Conservation (phyloP, 2,797 vertebrate species). For the Astyanax mexicanus region DNA sequence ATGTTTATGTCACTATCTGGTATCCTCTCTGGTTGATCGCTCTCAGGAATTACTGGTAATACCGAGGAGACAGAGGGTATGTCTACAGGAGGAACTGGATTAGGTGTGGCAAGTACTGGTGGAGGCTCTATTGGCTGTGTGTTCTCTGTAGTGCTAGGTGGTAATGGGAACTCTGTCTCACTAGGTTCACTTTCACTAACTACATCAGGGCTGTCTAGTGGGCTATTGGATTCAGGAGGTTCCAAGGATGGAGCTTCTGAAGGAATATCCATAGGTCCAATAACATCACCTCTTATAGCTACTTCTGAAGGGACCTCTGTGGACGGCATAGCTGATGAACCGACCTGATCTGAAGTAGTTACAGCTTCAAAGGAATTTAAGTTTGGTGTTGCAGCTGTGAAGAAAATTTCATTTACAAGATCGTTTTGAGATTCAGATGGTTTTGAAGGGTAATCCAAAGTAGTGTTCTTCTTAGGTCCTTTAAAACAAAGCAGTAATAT, state of each 20-base stretch:
- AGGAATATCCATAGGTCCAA: constrained; percentile 22
- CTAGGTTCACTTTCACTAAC: constrained; percentile 31
- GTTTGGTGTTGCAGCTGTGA: constrained; percentile 39
- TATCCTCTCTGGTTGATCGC: constrained; percentile 23
- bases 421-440: constrained; percentile 39
- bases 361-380: constrained; percentile 40
- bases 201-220: constrained; percentile 15
- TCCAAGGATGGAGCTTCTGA: constrained; percentile 21
- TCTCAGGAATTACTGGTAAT: constrained; percentile 18
- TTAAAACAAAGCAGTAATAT: constrained; percentile 52
- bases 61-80: constrained; percentile 17
- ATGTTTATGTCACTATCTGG: constrained; percentile 46
- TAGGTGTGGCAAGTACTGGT: constrained; percentile 16
- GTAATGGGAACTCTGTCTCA: constrained; percentile 46
- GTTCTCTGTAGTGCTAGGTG: background rate
- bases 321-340: constrained; percentile 32
- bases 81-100: constrained; percentile 27
- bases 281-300: constrained; percentile 2
- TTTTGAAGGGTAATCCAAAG: constrained; percentile 47
- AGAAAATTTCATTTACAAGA: constrained; percentile 52
- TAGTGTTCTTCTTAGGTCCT: constrained; percentile 54
- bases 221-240: background rate
- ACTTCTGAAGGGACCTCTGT: constrained; percentile 21
- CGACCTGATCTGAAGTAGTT: constrained; percentile 36
- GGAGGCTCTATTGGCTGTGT: constrained; percentile 9